These are phyloP conservation scores for Heliconius cydno DNA, from an alignment of 2,888 invertebrate genomes.

Conservation along the genomic window DNA sequence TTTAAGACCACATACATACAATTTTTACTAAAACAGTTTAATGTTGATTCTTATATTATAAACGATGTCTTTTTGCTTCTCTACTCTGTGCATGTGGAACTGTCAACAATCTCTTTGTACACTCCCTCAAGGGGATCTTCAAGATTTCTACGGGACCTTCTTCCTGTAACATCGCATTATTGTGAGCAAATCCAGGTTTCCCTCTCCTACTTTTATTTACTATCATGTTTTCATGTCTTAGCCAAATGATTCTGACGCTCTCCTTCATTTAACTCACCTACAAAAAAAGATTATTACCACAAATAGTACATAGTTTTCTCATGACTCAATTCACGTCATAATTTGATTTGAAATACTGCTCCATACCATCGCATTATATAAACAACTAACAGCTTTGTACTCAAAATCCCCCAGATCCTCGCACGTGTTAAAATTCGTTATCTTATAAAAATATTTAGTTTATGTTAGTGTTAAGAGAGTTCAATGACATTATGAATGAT, in stretches of 20 bases:
- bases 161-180: neutral
- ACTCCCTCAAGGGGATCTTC: neutral
- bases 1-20: neutral
- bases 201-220: neutral
- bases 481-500: constrained; percentile 48
- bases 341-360: constrained; percentile 27
- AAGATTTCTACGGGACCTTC: neutral
- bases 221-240: neutral
- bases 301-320: neutral
- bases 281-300: neutral
- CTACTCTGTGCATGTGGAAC: neutral
- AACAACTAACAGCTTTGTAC: constrained; percentile 30
- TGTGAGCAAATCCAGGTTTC: neutral
- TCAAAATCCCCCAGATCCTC: constrained; percentile 45
- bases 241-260: neutral
- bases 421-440: constrained; percentile 48
- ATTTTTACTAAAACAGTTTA: neutral
- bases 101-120: neutral
- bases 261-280: neutral
- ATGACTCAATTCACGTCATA: constrained; percentile 23
- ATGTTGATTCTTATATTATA: neutral
- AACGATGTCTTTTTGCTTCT: neutral
- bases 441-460: constrained; percentile 48
- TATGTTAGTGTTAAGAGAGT: constrained; percentile 39
- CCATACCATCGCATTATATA: constrained; percentile 23